Conservation (phyloP, 2,113 vertebrate genomes). For the Sylvilagus bachmani region DNA sequence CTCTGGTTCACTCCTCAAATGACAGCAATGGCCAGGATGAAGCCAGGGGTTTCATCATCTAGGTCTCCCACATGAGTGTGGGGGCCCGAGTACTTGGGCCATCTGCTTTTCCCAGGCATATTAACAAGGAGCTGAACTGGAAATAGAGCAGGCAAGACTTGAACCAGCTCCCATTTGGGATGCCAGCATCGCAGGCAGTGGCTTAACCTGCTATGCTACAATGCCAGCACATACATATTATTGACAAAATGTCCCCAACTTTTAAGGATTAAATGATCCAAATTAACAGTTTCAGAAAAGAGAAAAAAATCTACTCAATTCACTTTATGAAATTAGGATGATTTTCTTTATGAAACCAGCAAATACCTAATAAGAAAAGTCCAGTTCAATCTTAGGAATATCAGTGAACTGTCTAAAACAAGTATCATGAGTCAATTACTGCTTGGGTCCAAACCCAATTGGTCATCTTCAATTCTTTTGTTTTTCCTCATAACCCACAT, state of each 20-base stretch:
- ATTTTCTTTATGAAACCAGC: conserved; percentile 13
- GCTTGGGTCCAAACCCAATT: not conserved
- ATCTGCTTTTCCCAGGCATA: too few species aligned
- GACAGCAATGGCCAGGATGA: too few species aligned
- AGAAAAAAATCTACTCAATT: not conserved
- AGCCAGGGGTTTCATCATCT: too few species aligned
- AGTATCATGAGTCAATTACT: not conserved
- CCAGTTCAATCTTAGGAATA: not conserved
- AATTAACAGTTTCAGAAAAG: conserved; percentile 30
- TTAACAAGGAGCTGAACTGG: too few species aligned
- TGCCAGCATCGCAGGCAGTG: too few species aligned
- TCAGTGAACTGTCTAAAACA: not conserved
- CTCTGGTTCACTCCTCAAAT: too few species aligned
- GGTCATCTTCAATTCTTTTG: not conserved
- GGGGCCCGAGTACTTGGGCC: too few species aligned
- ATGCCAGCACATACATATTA: not conserved
- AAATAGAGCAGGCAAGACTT: too few species aligned
- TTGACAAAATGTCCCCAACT: not conserved
- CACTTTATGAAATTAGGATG: conserved; percentile 30
- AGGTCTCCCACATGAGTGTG: too few species aligned
- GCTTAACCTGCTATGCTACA: too few species aligned
- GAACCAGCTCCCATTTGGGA: too few species aligned
- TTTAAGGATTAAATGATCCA: conserved; percentile 15
- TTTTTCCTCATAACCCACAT: not conserved
- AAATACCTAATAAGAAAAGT: conserved; percentile 1